Evolutionary conservation across 2,113 vertebrate species (phyloP).

Genomic region (Otocyon megalotis): DNA sequence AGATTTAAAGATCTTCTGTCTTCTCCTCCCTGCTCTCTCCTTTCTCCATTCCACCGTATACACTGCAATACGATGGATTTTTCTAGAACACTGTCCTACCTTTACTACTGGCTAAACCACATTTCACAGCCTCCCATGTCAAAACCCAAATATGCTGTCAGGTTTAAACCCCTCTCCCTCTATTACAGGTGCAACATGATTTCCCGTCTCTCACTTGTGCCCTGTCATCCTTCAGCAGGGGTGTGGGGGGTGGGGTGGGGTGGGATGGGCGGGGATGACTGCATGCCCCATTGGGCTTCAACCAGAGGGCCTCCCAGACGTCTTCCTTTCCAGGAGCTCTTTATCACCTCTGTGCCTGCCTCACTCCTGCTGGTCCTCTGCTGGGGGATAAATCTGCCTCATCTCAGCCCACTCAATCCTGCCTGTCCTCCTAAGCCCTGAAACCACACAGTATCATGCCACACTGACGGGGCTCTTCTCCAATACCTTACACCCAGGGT

Average conservation of each 20-base stretch:
- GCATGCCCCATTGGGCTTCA: too few species aligned
- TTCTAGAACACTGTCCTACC: neutral
- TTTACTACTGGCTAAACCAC: neutral
- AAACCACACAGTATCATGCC: neutral
- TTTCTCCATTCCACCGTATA: neutral
- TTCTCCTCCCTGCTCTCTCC: neutral
- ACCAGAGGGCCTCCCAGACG: neutral
- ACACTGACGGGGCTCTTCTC: neutral
- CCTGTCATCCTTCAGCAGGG: neutral
- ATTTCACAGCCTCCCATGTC: neutral
- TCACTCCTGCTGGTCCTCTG: neutral
- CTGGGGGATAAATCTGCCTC: neutral
- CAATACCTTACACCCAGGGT: neutral
- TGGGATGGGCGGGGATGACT: too few species aligned
- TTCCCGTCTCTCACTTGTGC: neutral
- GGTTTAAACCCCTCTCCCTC: neutral
- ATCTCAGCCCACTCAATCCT: neutral
- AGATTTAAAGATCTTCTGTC: neutral
- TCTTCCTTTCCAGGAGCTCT: neutral
- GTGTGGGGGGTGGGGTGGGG: neutral
- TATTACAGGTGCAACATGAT: accelerated
- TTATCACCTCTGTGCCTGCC: neutral
- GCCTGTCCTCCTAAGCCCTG: neutral
- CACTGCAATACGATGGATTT: neutral
- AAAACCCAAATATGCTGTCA: neutral